Evolutionary conservation across 1,140 invertebrate species (phyloP).

Genomic region (Brachionus paranguensis): DNA sequence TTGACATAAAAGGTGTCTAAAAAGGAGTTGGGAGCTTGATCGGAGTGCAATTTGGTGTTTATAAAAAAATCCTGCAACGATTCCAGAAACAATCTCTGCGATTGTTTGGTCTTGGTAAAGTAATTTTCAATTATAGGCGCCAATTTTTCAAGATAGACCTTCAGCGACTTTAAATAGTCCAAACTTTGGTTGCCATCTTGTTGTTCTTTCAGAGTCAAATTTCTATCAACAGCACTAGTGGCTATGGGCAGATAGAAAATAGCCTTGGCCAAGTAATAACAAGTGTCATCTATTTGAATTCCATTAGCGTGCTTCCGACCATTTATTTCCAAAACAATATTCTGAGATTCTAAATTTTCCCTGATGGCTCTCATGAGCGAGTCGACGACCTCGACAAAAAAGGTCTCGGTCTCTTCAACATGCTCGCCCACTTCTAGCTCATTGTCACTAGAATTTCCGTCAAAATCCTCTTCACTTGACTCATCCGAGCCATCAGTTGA

Average conservation of each 20-base stretch:
- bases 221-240: not conserved
- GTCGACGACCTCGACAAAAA: not conserved
- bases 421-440: not conserved
- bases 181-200: not conserved
- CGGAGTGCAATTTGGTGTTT: not conserved
- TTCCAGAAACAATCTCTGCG: constrained; percentile 19
- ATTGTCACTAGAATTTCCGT: not conserved
- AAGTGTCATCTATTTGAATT: constrained; percentile 36
- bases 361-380: constrained; percentile 1
- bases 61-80: constrained; percentile 24
- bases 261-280: constrained; percentile 19
- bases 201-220: not conserved
- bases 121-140: constrained; percentile 6
- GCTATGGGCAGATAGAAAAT: constrained; percentile 15
- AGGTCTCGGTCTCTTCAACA: constrained; percentile 1
- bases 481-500: not conserved
- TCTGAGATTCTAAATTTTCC: not conserved
- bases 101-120: constrained; percentile 27
- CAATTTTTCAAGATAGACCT: not conserved
- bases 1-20: constrained; percentile 13
- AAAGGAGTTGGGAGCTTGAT: not conserved
- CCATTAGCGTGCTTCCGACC: constrained; percentile 16
- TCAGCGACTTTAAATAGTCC: constrained; percentile 2
- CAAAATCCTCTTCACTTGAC: not conserved
- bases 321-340: constrained; percentile 36